Conservation (phyloP, 2,113 vertebrate species). For the Indicator indicator region DNA sequence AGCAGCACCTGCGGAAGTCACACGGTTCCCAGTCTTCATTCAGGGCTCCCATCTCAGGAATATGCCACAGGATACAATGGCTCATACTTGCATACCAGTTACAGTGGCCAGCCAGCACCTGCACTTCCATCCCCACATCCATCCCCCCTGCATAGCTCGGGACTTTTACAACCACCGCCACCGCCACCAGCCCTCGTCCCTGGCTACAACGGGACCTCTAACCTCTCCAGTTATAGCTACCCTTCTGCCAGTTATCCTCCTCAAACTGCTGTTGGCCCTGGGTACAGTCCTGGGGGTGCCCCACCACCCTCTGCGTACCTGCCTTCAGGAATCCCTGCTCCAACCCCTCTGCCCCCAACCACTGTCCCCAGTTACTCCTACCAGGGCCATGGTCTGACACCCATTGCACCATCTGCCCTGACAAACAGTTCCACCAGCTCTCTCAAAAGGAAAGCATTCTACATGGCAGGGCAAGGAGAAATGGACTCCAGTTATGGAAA, state of each 20-base stretch:
- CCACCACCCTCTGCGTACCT: conserved; percentile 93
- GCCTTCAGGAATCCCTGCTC: conserved; percentile 95
- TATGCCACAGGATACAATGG: conserved; percentile 94
- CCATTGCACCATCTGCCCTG: conserved; percentile 92
- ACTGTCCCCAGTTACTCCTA: conserved; percentile 94
- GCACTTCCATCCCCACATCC: conserved; percentile 95
- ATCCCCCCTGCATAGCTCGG: conserved; percentile 93
- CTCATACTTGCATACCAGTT: conserved; percentile 95
- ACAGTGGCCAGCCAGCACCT: conserved; percentile 90
- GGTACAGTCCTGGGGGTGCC: conserved; percentile 93
- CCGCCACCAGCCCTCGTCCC: conserved; percentile 89
- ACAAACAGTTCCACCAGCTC: conserved; percentile 93
- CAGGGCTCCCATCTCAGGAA: conserved; percentile 98
- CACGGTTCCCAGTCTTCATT: conserved; percentile 90
- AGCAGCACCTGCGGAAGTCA: conserved; percentile 97
- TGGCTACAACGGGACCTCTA: conserved; percentile 94
- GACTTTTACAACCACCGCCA: conserved; percentile 89
- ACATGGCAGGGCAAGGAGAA: conserved; percentile 97
- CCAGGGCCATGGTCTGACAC: conserved; percentile 91
- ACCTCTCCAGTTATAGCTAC: conserved; percentile 95
- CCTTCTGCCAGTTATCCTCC: conserved; percentile 92
- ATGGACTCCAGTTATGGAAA: conserved; percentile 96
- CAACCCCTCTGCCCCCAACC: conserved; percentile 92
- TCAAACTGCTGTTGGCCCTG: conserved; percentile 91
- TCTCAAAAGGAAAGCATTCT: conserved; percentile 99